These are phyloP conservation scores for Sinohyriopsis cumingii DNA, from an alignment of 2,888 invertebrate species.

Conservation along the genomic window DNA sequence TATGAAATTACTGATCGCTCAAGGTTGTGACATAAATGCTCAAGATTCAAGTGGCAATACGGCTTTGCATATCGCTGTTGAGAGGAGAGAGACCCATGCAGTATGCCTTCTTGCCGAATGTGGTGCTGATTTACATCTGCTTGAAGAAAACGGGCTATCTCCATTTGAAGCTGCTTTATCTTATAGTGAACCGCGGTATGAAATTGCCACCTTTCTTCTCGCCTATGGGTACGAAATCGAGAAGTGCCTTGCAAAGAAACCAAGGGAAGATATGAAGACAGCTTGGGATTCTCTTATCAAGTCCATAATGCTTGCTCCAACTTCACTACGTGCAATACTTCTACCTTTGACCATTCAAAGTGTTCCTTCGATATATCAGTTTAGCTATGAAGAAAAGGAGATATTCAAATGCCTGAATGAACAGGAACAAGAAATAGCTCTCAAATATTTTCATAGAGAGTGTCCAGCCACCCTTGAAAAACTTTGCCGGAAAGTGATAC, in stretches of 20 bases:
- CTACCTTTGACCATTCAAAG: background rate
- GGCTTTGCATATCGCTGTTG: conserved; percentile 34
- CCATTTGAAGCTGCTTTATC: conserved; percentile 32
- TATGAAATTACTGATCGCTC: conserved; percentile 22
- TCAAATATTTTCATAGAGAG: background rate
- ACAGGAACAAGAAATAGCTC: too few relatives aligned
- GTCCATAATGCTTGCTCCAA: background rate
- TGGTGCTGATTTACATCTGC: conserved; percentile 28
- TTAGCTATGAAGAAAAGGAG: too few relatives aligned
- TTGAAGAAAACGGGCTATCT: conserved; percentile 23
- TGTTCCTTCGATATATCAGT: too few relatives aligned
- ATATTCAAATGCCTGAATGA: too few relatives aligned
- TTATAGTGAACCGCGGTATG: conserved; percentile 16
- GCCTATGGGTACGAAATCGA: conserved; percentile 31
- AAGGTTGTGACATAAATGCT: conserved; percentile 32
- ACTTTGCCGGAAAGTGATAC: conserved; percentile 15
- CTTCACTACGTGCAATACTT: background rate
- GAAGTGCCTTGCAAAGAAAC: background rate
- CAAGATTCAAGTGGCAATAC: conserved; percentile 26
- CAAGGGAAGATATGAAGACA: background rate
- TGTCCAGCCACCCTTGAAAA: conserved; percentile 19
- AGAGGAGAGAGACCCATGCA: conserved; percentile 24
- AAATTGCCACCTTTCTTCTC: conserved; percentile 31
- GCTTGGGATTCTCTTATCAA: background rate
- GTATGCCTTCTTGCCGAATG: conserved; percentile 21